These are phyloP conservation scores for Amiota minor DNA, from an alignment of 2,888 invertebrate genomes.

Conservation along the genomic window DNA sequence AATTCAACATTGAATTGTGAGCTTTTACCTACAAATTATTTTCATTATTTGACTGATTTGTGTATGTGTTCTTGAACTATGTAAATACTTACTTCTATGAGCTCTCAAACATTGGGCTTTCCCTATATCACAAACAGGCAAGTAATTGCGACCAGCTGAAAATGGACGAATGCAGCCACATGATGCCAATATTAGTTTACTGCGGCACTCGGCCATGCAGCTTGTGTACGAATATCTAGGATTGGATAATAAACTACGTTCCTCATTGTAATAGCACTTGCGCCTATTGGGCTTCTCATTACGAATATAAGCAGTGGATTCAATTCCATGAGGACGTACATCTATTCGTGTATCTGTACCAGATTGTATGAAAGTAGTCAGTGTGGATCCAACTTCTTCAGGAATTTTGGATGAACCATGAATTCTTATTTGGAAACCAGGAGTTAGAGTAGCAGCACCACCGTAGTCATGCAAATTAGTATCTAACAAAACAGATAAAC, in stretches of 20 bases:
- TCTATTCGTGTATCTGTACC: slow-evolving; percentile 76
- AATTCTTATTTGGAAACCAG: slow-evolving; percentile 78
- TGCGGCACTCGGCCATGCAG: slow-evolving; percentile 78
- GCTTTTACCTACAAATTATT: slow-evolving; percentile 11
- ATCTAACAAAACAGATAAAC: slow-evolving; percentile 77
- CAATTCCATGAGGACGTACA: slow-evolving; percentile 77
- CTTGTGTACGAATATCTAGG: slow-evolving; percentile 78
- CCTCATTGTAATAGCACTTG: slow-evolving; percentile 77
- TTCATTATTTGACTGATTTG: slow-evolving; percentile 30
- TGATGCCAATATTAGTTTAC: slow-evolving; percentile 70
- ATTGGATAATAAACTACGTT: slow-evolving; percentile 71
- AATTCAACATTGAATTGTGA: slow-evolving; percentile 35
- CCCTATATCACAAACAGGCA: slow-evolving; percentile 55
- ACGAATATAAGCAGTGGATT: slow-evolving; percentile 75
- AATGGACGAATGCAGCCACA: slow-evolving; percentile 79
- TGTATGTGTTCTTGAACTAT: slow-evolving; percentile 42
- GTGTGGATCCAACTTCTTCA: slow-evolving; percentile 76
- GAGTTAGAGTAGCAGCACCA: slow-evolving; percentile 75
- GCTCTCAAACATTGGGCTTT: slow-evolving; percentile 55
- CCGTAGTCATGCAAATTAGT: slow-evolving; percentile 77
- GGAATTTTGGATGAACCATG: slow-evolving; percentile 78
- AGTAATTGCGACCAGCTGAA: slow-evolving; percentile 63
- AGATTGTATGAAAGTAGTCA: slow-evolving; percentile 75
- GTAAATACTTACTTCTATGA: slow-evolving; percentile 48
- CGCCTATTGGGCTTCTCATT: slow-evolving; percentile 73